Evolutionary conservation across 2,113 vertebrate species (phyloP), one percentile per base, ranked within the genome.

Genomic region (Agelaius phoeniceus): DNA sequence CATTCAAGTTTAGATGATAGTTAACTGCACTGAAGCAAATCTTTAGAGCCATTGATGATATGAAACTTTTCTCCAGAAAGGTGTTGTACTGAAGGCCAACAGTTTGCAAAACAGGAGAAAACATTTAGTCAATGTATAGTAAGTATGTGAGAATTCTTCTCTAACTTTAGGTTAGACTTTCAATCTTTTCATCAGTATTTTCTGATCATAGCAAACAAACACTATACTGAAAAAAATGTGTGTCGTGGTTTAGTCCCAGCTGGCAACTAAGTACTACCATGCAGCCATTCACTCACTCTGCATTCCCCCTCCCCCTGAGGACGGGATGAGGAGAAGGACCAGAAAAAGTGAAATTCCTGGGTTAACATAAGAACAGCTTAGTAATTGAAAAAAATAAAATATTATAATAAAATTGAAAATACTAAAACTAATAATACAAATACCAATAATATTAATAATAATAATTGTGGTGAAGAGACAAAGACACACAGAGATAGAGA

Each of bases 271-370:
- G 5, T 21, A 28, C 28, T 21, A 33, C 28, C 24, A 41, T 68
- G 12, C 5, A 59, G 9, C 46, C 13, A 21, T 24, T 54, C 21
- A 22, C 21, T 54, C 41, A 30, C 23, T 48, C 21, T 5, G 13
- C 16, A 6, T 2, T 54, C 13, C 9, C 27, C 11, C 14, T 28
- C 2, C 4, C 9, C 7, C 3, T 11, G 7, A 54, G 30, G 26
- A 30, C 31, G 24, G 5, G 7, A 61, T n/a, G 13, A 54, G 19
- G 28, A 51, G 27, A n/a, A 68, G 7, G 5, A 61, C 21, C 24
- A 39, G 30, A 30, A 75, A 48, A 54, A 54, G 3, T 39, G 8
- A 82, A 75, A 46, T 39, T 89, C 13, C 18, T 41, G 11, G 7
- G 5, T 12, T 52, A 33, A 26, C 15, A 17, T 13, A 41, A 68